Conservation (phyloP, 2,888 invertebrate species). For the Augochlorella aurata region DNA sequence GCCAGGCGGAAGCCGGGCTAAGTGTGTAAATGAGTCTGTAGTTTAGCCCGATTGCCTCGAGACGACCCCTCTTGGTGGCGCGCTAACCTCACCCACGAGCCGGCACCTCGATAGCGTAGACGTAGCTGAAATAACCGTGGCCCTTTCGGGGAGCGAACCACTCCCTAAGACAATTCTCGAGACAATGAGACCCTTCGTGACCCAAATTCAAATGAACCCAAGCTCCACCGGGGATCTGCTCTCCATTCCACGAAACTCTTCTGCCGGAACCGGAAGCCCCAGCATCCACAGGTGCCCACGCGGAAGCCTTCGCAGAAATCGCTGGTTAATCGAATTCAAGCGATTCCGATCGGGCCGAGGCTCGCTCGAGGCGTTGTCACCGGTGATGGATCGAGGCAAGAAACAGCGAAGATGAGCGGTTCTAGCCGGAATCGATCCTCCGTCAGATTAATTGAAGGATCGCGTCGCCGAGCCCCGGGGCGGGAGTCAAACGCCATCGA, state of each 20-base stretch:
- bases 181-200: slow-evolving; percentile 63
- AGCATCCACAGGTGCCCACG: slow-evolving; percentile 41
- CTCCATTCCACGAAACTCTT: background rate
- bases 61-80: slow-evolving; percentile 76
- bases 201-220: slow-evolving; percentile 65
- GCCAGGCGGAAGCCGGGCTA: slow-evolving; percentile 72
- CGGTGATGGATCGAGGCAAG: slow-evolving; percentile 20
- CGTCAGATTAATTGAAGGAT: slow-evolving; percentile 38
- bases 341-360: background rate
- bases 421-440: slow-evolving; percentile 10
- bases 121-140: slow-evolving; percentile 63
- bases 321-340: background rate
- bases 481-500: slow-evolving; percentile 2
- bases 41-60: slow-evolving; percentile 79
- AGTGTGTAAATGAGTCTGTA: slow-evolving; percentile 81
- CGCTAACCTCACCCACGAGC: slow-evolving; percentile 69
- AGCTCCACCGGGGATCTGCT: background rate
- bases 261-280: background rate
- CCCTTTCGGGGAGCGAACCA: slow-evolving; percentile 58
- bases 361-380: background rate
- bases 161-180: slow-evolving; percentile 65
- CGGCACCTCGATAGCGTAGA: slow-evolving; percentile 58
- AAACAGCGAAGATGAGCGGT: background rate
- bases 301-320: background rate
- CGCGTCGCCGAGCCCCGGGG: background rate